Conservation (phyloP, 2,888 invertebrate species). For the Cantharis nigra region DNA sequence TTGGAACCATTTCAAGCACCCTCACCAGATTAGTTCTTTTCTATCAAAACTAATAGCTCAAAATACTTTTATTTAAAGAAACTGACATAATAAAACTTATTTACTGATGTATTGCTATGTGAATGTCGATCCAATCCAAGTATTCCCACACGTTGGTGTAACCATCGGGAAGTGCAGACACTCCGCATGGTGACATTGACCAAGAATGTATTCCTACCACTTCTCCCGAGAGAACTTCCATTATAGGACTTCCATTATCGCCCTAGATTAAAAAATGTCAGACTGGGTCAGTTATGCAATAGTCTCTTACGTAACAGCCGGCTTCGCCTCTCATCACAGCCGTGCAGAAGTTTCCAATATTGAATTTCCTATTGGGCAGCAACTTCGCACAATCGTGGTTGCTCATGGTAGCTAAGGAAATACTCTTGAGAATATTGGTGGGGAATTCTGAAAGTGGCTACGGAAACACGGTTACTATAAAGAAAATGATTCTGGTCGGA, state of each 20-base stretch:
- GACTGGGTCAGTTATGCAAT: neutral
- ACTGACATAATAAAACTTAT: neutral
- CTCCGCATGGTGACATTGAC: neutral
- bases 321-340: neutral
- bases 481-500: neutral
- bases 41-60: neutral
- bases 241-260: neutral
- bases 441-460: neutral
- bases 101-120: neutral
- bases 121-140: neutral
- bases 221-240: neutral
- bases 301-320: neutral
- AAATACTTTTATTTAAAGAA: neutral
- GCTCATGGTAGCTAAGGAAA: neutral
- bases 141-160: neutral
- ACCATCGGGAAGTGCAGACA: neutral
- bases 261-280: neutral
- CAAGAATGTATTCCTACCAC: neutral
- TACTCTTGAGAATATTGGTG: neutral
- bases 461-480: neutral
- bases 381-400: neutral
- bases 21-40: slow-evolving; percentile 65
- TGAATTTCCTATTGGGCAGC: neutral
- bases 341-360: neutral
- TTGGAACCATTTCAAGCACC: slow-evolving; percentile 70